Evolutionary conservation across 2,888 invertebrate species (phyloP).

Genomic region (Automeris io): DNA sequence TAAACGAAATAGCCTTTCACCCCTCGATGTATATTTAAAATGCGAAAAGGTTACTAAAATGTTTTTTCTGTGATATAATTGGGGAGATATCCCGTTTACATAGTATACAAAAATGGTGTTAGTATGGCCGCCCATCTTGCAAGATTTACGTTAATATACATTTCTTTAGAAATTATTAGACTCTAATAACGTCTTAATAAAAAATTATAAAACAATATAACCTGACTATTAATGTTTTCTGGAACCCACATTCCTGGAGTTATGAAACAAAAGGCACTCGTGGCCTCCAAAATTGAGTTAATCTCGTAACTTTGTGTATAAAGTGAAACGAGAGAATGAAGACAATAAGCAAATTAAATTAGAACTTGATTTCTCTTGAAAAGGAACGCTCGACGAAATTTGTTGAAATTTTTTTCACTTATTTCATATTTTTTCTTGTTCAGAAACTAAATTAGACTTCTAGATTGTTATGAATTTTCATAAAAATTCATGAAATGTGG

Average conservation of each 20-base stretch:
- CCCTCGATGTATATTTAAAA: too few species aligned
- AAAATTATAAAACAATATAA: slow-evolving; percentile 6
- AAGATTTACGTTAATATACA: too few species aligned
- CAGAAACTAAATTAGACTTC: not conserved
- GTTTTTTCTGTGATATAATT: too few species aligned
- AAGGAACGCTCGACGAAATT: slow-evolving; percentile 9
- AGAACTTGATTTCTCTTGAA: slow-evolving; percentile 25
- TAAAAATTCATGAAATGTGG: not conserved
- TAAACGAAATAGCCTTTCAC: too few species aligned
- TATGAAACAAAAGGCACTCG: slow-evolving; percentile 37
- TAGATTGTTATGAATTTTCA: not conserved
- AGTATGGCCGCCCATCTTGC: too few species aligned
- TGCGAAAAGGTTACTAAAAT: too few species aligned
- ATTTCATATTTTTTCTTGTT: slow-evolving; percentile 5
- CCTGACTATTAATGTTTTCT: slow-evolving; percentile 35
- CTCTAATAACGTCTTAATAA: too few species aligned
- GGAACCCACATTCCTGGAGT: slow-evolving; percentile 29
- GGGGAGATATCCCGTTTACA: too few species aligned
- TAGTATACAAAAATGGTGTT: too few species aligned
- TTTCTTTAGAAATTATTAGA: too few species aligned
- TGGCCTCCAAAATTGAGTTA: slow-evolving; percentile 51
- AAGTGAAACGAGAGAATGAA: slow-evolving; percentile 38
- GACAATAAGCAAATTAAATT: slow-evolving; percentile 41
- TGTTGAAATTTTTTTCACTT: slow-evolving; percentile 5
- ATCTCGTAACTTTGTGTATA: slow-evolving; percentile 43